Percentiles rank a stretch among this genome's conserved stretches.
Evolutionary conservation across 2,888 invertebrate genomes (phyloP).

Genomic region (Cephus rjabovi): DNA sequence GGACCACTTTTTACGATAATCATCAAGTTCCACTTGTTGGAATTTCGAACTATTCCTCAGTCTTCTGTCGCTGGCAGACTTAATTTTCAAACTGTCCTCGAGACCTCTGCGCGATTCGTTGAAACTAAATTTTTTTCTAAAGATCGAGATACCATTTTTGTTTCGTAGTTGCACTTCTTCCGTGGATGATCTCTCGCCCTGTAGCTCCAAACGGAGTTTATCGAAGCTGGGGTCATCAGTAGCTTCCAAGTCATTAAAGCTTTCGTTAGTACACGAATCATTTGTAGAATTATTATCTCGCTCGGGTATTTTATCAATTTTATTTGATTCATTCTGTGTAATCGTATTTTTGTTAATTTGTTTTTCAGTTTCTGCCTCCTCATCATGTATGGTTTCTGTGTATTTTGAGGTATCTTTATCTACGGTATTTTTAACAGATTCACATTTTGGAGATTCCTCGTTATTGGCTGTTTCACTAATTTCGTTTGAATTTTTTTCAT

Average conservation of each 20-base stretch:
- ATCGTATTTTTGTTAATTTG: not conserved
- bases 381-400: constrained; percentile 4
- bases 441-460: constrained; percentile 5
- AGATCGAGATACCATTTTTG: constrained; percentile 29
- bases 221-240: constrained; percentile 42
- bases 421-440: not conserved
- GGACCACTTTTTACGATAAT: constrained; percentile 38
- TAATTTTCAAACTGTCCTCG: constrained; percentile 15
- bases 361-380: constrained; percentile 11
- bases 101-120: not conserved
- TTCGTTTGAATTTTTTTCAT: not conserved
- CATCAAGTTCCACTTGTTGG: constrained; percentile 39
- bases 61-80: not conserved
- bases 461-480: not conserved
- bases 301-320: constrained; percentile 11
- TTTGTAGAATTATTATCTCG: constrained; percentile 28
- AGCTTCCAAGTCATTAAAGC: constrained; percentile 32
- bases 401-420: not conserved
- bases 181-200: constrained; percentile 7
- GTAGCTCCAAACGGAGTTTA: constrained; percentile 48
- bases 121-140: constrained; percentile 44
- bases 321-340: not conserved
- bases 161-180: constrained; percentile 5
- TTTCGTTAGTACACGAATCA: not conserved
- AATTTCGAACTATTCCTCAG: not conserved